These are phyloP conservation scores for Fabriciana adippe DNA, from an alignment of 2,888 invertebrate species.

Conservation along the genomic window DNA sequence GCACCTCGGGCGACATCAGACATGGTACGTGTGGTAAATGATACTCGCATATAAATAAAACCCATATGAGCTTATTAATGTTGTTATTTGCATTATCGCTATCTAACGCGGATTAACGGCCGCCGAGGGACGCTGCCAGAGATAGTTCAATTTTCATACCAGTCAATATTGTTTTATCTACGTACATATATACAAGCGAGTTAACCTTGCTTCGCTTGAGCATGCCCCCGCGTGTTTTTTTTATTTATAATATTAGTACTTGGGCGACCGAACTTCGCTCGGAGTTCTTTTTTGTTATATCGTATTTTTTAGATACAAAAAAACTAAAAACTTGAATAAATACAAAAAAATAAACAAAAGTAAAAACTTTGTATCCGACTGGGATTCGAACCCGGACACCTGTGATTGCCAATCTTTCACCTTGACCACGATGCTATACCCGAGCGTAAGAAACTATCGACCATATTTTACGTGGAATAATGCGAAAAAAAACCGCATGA, in stretches of 20 bases:
- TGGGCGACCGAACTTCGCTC: too few species aligned
- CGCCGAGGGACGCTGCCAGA: constrained; percentile 8
- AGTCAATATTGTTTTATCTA: constrained; percentile 13
- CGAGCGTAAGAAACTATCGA: too few species aligned
- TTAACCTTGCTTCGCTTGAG: not conserved
- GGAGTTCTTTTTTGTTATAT: too few species aligned
- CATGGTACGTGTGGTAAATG: not conserved
- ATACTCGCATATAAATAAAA: not conserved
- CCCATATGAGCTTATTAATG: constrained; percentile 20
- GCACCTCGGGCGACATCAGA: not conserved
- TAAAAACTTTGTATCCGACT: too few species aligned
- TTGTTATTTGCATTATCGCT: constrained; percentile 22
- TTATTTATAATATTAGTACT: not conserved
- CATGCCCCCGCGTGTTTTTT: not conserved
- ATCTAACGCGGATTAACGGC: constrained; percentile 22
- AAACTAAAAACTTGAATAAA: too few species aligned
- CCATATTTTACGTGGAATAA: too few species aligned
- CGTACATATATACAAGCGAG: not conserved
- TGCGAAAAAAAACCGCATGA: too few species aligned
- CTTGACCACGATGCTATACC: too few species aligned
- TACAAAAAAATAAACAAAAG: too few species aligned
- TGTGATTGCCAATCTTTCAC: too few species aligned
- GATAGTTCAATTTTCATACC: constrained; percentile 13
- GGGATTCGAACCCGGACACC: too few species aligned
- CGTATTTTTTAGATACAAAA: too few species aligned